Evolutionary conservation across 2,113 vertebrate genomes (phyloP).

Genomic region (Cyprinodon variegatus): DNA sequence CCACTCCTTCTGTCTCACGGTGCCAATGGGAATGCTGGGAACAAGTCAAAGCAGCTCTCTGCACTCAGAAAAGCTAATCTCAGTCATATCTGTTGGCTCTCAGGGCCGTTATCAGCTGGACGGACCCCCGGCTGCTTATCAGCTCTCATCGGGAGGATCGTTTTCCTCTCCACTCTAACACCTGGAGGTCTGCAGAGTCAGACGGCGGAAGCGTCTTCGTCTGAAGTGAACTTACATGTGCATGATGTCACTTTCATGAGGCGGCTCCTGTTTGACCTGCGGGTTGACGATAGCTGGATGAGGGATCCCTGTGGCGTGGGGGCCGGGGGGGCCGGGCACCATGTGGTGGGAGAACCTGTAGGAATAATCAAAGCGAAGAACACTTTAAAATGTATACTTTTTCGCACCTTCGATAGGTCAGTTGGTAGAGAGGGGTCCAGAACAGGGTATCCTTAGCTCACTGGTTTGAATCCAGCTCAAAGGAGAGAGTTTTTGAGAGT

Average conservation of each 20-base stretch:
- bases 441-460: too few relatives aligned
- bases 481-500: too few relatives aligned
- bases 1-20: constrained; percentile 43
- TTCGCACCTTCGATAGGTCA: too few relatives aligned
- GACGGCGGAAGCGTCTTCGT: constrained; percentile 14
- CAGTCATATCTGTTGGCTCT: constrained; percentile 62
- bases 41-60: constrained; percentile 53
- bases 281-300: constrained; percentile 98
- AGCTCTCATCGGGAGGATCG: constrained; percentile 54
- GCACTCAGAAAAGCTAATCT: constrained; percentile 58
- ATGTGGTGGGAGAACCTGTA: constrained; percentile 98
- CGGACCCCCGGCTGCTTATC: constrained; percentile 59
- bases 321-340: constrained; percentile 95
- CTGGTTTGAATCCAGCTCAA: too few relatives aligned
- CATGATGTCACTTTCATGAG: constrained; percentile 96
- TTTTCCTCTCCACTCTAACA: constrained; percentile 34
- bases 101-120: constrained; percentile 66
- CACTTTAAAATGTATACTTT: not conserved
- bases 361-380: constrained; percentile 24
- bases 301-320: constrained; percentile 97
- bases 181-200: constrained; percentile 49
- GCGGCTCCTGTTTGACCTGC: constrained; percentile 98
- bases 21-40: constrained; percentile 21
- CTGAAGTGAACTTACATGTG: constrained; percentile 90
- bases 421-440: too few relatives aligned